These are phyloP conservation scores for Pseudomyrmex flavicornis DNA, from an alignment of 1,140 invertebrate species.

Conservation along the genomic window DNA sequence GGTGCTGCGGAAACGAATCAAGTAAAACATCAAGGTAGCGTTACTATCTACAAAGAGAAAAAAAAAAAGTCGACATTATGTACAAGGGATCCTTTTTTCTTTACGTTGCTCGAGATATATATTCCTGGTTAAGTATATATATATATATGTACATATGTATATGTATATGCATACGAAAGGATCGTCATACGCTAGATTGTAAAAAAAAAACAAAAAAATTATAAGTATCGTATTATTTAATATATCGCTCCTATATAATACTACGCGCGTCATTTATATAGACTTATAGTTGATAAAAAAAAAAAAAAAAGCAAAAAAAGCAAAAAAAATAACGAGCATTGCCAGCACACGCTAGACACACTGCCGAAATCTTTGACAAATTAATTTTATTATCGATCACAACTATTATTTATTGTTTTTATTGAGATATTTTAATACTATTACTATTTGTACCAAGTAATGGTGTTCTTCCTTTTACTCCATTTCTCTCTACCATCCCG, in stretches of 20 bases:
- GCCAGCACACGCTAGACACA: constrained; percentile 82
- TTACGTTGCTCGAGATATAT: constrained; percentile 13
- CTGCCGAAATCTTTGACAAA: constrained; percentile 84
- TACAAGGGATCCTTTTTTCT: constrained; percentile 55
- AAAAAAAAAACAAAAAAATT: constrained; percentile 39
- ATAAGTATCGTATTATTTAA: constrained; percentile 79
- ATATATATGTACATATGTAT: constrained; percentile 4
- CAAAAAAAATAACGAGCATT: constrained; percentile 76
- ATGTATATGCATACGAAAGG: constrained; percentile 16
- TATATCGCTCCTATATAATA: constrained; percentile 73
- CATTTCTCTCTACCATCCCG: constrained; percentile 58
- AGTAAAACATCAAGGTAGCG: constrained; percentile 45
- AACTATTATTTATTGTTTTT: constrained; percentile 86
- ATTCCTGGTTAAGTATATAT: constrained; percentile 11
- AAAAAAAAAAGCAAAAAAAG: too few species aligned
- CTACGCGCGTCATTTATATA: constrained; percentile 68
- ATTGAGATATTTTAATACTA: constrained; percentile 86
- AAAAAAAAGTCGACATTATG: constrained; percentile 8
- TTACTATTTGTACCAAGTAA: constrained; percentile 84
- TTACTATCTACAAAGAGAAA: background rate
- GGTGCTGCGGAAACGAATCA: constrained; percentile 29
- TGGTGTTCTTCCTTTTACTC: constrained; percentile 65
- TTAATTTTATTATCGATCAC: constrained; percentile 83
- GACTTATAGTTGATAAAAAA: constrained; percentile 72
- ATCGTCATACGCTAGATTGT: constrained; percentile 27